Base-by-base conservation (phyloP, 2,888 invertebrate species). In the Drepanosiphum platanoidis region DNA sequence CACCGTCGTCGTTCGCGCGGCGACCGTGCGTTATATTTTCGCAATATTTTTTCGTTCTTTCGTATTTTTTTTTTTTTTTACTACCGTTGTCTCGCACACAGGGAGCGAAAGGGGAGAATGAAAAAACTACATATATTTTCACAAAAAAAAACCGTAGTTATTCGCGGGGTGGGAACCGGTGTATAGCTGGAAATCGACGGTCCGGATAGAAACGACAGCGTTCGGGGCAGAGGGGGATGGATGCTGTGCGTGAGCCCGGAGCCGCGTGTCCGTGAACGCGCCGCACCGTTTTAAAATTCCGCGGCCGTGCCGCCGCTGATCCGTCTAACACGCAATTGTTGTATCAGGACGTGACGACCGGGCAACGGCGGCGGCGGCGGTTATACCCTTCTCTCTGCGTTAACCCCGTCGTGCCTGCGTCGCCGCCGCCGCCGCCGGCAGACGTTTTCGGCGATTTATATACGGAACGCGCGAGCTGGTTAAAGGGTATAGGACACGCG, bases 291-390 rank as follows among this genome's bases (percentile, higher is more conserved):
- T 84, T 84, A 77, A 84, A 84, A 84, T 84, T 84, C 83, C 75
- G 52, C 22, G 75, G n/a, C 52, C 75, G 83, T 84, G 52, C 83
- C 52, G 66, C 66, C 83, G 68, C 68, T 75, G 75, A 83, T 83
- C 83, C 83, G 83, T 75, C 83, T 75, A 75, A 84, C 83, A 64
- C 75, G 83, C 83, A 77, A 84, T 84, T 75, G 83, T 84, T 84
- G 83, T 84, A 75, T 52, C 75, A 66, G 83, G 52, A 84, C 83
- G 83, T 84, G 83, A 77, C 75, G 75, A 68, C 83, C 83, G 52
- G n/a, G 27, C 72, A n/a, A 22, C 22, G 70, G 80, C n/a, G 46
- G 18, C 27, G 52, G 46, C 70, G 52, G 42, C n/a, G 68, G 78
- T 42, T 61, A 11, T 61, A 36, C 58, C 72, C 42, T 72, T 39